Base-by-base conservation (phyloP, 2,113 vertebrate genomes). In the Etia nguti region DNA sequence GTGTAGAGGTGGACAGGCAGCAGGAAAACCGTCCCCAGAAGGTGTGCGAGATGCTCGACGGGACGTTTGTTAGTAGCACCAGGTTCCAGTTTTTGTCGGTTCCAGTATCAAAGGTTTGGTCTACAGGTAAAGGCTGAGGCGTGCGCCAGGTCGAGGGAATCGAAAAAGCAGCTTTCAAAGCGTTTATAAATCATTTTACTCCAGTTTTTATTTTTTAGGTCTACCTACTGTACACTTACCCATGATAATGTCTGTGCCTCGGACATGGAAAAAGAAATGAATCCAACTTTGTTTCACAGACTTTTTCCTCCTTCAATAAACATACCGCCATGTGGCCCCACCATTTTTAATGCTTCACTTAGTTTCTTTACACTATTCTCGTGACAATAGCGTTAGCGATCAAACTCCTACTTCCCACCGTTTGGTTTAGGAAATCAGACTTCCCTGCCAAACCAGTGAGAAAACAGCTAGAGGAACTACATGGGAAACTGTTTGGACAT, bases 201-300 rank as follows among this genome's bases (percentile, higher is more conserved):
- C 88, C 81, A 52, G 86, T 65, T 65, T 65, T 38, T 38, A 65
- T 65, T 88, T 90, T 43, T 88, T 81, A 89, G 84, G 82, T 56
- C 38, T 55, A 83, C 84, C 77, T 70, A 73, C 91, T 81, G 80
- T 80, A 83, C 79, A 46, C 86, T 55, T 75, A 59, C 81, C 65
- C 83, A 94, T 95, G 95, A 96, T 96, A 96, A 96, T 94, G 95
- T 93, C 96, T 96, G 96, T 96, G 96, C 95, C 96, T 96, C 92
- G 82, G 90, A 93, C 90, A 89, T 91, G 82, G 85, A 94, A 92
- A 80, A 88, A 81, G 31, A 93, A 92, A 93, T 24, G 2, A 65
- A 87, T 88, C 88, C 81, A 84, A 83, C 86, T 29, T 48, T 75
- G 85, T 60, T 6, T 75, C 70, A 29, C 15, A 57, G 84, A 83